These are phyloP conservation scores for Agrotis segetum DNA, from an alignment of 2,888 invertebrate species.

Conservation along the genomic window DNA sequence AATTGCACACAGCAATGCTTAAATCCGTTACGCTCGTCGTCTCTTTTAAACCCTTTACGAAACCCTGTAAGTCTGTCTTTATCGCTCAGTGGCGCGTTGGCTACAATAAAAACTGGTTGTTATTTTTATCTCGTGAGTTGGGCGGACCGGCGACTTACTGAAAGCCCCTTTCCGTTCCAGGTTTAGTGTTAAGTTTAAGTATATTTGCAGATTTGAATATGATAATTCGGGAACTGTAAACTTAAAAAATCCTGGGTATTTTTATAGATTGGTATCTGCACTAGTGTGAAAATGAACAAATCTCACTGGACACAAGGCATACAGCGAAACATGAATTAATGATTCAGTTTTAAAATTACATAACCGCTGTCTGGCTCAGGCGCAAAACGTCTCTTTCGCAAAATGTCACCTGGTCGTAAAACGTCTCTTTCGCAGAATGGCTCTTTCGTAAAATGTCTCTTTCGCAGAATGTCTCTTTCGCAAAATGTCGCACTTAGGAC, in stretches of 20 bases:
- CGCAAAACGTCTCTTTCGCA: too few species aligned
- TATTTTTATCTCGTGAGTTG: conserved; percentile 89
- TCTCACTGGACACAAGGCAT: not conserved
- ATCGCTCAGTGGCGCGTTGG: conserved; percentile 84
- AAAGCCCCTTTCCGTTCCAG: conserved; percentile 86
- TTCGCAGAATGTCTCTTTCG: too few species aligned
- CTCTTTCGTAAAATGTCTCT: too few species aligned
- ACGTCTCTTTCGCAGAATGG: too few species aligned
- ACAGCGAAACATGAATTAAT: not conserved
- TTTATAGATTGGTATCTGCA: too few species aligned
- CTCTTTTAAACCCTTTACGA: conserved; percentile 80
- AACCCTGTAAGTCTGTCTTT: conserved; percentile 84
- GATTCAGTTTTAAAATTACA: too few species aligned
- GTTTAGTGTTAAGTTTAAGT: conserved; percentile 76
- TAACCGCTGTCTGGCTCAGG: too few species aligned
- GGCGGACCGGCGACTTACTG: conserved; percentile 83
- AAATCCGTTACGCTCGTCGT: conserved; percentile 86
- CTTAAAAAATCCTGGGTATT: too few species aligned
- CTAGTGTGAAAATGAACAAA: not conserved
- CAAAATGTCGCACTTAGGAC: too few species aligned
- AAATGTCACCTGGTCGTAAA: too few species aligned
- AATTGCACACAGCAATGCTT: conserved; percentile 86
- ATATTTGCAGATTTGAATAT: conserved; percentile 68
- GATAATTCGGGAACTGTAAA: conserved; percentile 1
- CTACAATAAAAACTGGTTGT: conserved; percentile 89